Base-by-base conservation (phyloP, 2,113 vertebrate species). In the Dasyornis broadbenti region DNA sequence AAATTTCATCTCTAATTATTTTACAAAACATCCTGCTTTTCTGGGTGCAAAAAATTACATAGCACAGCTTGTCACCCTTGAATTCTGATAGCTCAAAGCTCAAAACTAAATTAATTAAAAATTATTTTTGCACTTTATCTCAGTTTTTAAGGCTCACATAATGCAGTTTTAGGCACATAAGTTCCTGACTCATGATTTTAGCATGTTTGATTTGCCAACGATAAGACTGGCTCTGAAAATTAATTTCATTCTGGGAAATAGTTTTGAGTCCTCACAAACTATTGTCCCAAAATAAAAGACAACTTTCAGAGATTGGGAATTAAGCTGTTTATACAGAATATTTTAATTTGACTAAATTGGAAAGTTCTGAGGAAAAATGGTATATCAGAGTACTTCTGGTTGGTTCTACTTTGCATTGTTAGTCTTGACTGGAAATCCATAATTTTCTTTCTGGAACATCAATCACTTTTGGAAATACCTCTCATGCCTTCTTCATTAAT, bases 1-100 rank as follows among this genome's bases (percentile, higher is more conserved):
- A 71, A 92, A 94, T 92, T 86, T 80, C 17, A 90, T 78, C 35
- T 91, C n/a, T 42, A 81, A 61, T 56, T 94, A 64, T 77, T 92
- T 96, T 71, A 91, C 57, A 75, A 73, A 93, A 88, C 40, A 81
- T 71, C 37, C 49, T 86, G 27, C 60, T 66, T 83, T 93, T 78
- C 52, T 89, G 33, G 7, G 44, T 89, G 27, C 22, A 47, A 66
- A 94, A 81, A 31, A 23, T 7, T 8, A 10, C 54, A 7, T 57
- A 35, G 40, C 61, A 65, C 42, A 73, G 59, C 47, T 82, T 69
- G 88, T 86, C 15, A 66, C 10, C 28, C 40, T 52, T 86, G 92
- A 83, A 70, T 10, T 44, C 63, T 75, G 64, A 37, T 49, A 93
- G 16, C 56, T 84, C 59, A 89, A 69, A 91, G 15, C 30, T 90